Evolutionary conservation across 2,797 vertebrate species (phyloP).

Genomic region (Sebastes reedi): DNA sequence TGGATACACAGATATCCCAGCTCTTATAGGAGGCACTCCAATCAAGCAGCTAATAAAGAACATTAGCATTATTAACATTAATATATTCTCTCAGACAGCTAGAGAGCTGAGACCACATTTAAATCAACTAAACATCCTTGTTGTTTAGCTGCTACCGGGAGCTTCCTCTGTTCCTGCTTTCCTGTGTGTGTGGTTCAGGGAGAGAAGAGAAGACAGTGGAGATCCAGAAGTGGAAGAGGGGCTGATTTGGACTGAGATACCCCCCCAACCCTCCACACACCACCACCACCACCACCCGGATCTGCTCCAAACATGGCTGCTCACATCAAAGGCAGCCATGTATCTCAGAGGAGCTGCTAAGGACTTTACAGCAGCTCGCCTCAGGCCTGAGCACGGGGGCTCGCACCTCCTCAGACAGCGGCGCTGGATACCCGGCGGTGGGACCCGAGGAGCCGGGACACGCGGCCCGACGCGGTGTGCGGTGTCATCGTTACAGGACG

Average conservation of each 20-base stretch:
- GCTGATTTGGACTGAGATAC: conserved; percentile 50
- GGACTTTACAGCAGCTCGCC: conserved; percentile 79
- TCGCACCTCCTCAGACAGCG: conserved; percentile 62
- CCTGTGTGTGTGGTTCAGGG: background rate
- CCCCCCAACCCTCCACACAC: background rate
- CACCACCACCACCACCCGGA: conserved; percentile 49
- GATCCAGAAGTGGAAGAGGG: conserved; percentile 32
- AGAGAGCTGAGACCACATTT: background rate
- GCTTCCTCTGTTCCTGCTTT: background rate
- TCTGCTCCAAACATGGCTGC: conserved; percentile 77
- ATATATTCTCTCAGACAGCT: conserved; percentile 13
- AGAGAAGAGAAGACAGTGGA: conserved; percentile 4
- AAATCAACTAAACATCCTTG: background rate
- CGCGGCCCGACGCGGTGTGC: conserved; percentile 10
- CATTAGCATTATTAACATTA: conserved; percentile 18
- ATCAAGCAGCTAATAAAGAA: conserved; percentile 19
- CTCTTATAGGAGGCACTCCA: background rate
- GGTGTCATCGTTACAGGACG: conserved; percentile 32
- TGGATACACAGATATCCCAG: background rate
- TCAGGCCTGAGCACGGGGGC: conserved; percentile 59
- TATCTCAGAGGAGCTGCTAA: conserved; percentile 81
- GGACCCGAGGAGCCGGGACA: conserved; percentile 48
- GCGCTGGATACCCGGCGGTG: conserved; percentile 67
- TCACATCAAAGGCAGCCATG: conserved; percentile 82
- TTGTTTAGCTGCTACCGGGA: background rate